Percentiles rank a stretch among this genome's conserved stretches.
Conservation (phyloP, 1,140 invertebrate genomes). For the Nasonia longicornis region DNA sequence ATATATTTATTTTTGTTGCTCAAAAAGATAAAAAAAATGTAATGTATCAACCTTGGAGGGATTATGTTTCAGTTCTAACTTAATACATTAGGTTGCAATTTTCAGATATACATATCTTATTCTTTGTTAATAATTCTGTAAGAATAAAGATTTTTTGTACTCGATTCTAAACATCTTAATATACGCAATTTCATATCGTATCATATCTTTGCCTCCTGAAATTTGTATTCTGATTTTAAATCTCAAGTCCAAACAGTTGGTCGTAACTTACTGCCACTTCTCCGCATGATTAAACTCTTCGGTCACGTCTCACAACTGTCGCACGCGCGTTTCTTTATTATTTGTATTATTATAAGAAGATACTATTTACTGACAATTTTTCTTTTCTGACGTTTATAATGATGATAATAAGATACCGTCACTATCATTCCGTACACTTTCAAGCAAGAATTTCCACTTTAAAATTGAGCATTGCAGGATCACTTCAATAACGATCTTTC, state of each 20-base stretch:
- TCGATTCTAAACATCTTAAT: not conserved
- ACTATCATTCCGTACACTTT: not conserved
- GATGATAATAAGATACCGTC: not conserved
- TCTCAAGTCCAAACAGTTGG: not conserved
- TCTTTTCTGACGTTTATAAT: not conserved
- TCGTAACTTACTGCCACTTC: conserved; percentile 29
- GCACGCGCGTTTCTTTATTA: not conserved
- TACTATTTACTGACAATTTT: not conserved
- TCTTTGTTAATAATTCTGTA: not conserved
- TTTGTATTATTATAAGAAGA: not conserved
- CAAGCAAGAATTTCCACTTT: too few relatives aligned
- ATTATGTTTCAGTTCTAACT: not conserved
- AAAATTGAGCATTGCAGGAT: not conserved
- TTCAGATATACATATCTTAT: too few relatives aligned
- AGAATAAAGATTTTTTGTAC: not conserved
- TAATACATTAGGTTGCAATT: not conserved
- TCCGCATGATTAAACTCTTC: not conserved
- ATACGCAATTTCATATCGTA: not conserved
- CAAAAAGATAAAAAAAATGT: not conserved
- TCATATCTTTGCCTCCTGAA: not conserved
- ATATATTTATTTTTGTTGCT: not conserved
- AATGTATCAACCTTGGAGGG: not conserved
- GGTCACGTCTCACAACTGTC: not conserved
- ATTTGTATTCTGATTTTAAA: not conserved
- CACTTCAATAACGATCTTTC: not conserved